phyloP scores from a whole-genome alignment of 2,113 vertebrate species.

The Ifrita kowaldi region DNA sequence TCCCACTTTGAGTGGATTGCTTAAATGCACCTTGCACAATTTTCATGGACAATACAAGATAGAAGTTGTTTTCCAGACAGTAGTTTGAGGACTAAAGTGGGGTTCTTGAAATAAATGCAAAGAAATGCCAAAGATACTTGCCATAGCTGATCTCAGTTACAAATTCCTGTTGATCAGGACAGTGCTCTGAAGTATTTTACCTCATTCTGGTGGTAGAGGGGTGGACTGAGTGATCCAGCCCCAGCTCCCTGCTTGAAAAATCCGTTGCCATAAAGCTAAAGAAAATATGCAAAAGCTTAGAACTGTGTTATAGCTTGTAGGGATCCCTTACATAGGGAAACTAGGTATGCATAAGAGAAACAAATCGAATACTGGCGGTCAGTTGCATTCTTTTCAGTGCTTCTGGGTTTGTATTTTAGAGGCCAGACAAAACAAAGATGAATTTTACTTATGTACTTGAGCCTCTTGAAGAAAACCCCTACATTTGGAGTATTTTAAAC shows the following conservation, averaged over 20 bases:
- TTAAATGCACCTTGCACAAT: accelerated
- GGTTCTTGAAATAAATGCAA: background rate
- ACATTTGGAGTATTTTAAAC: background rate
- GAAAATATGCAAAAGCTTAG: background rate
- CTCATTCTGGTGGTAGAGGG: background rate
- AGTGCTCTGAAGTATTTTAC: background rate
- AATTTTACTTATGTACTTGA: background rate
- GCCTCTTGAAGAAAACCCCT: background rate
- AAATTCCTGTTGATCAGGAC: background rate
- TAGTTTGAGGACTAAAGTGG: background rate
- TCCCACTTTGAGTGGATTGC: background rate
- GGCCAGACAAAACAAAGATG: background rate
- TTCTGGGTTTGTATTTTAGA: background rate
- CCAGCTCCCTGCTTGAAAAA: background rate
- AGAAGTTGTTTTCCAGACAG: background rate
- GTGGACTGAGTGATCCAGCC: background rate
- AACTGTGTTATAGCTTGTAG: background rate
- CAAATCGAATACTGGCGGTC: background rate
- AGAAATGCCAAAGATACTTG: background rate
- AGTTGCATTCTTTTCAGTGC: background rate
- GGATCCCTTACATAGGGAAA: background rate
- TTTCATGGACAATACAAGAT: background rate
- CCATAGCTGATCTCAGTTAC: background rate
- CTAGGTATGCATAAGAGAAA: background rate
- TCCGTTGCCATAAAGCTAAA: background rate